Evolutionary conservation across 2,888 invertebrate genomes (phyloP), one percentile per base, ranked within the genome.

Genomic region (Dolichomitus sp.): DNA sequence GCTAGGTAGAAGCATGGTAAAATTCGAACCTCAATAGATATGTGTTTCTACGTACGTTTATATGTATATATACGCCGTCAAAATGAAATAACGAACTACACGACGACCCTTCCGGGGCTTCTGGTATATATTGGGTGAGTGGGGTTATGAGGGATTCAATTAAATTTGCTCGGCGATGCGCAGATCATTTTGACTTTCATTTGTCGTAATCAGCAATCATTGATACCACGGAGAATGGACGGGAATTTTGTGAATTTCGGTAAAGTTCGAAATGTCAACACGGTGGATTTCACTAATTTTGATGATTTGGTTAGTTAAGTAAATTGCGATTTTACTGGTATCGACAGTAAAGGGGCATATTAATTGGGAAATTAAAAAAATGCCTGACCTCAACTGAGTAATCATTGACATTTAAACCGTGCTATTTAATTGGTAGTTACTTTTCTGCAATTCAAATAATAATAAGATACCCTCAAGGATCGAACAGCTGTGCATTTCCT

Each of bases 291-390:
- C 14, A 30, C 30, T 33, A 84, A 81, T 85, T 86, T 86, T 81
- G 82, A 76, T 82, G 81, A 85, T 79, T 81, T 77, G 77, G 48
- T 72, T 82, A 59, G 81, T 80, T 84, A 88, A 85, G 86, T 80
- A 84, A 88, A 85, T 77, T 54, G 76, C 74, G 57, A 68, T 76
- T 68, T 57, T 30, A 42, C 30, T 11, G 6, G 45, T n/a, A 12
- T 37, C 54, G 12, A 5, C 7, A 50, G 7, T 12, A 27, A 27
- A 6, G n/a, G 7, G 2, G 6, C 12, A 42, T 23, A 23, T 45
- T 42, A n/a, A 45, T 23, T 27, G 45, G 65, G 6, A n/a, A 27
- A 42, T 65, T n/a, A 7, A 45, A 14, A 45, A n/a, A 19, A 40
- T 11, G 33, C 7, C n/a, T 17, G 33, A 11, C 2, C 17, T 14